Evolutionary conservation across 2,797 vertebrate genomes (phyloP), one percentile per base, ranked within the genome.

Genomic region (Anguilla anguilla): DNA sequence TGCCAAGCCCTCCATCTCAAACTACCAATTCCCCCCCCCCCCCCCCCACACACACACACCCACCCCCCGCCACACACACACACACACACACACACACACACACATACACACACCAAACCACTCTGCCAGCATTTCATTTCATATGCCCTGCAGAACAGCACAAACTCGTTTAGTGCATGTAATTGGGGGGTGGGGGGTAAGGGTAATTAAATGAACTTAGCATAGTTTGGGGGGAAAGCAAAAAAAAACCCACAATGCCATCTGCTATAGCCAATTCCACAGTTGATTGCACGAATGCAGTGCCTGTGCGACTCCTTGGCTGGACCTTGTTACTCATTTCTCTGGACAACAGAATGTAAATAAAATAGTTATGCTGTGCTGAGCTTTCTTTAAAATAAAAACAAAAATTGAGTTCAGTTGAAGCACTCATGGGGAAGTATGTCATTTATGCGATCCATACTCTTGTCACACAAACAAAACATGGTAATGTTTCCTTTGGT

Each of bases 131-230:
- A 53, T 64, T 72, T 81, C 85, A 86, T 81, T 31, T 87, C n/a
- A 7, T 15, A 39, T 10, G 74, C 72, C 25, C 72, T 53, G 39
- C 51, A 46, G 57, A 57, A 51, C 17, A 11, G 3, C 85, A 61
- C 83, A 74, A 28, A 31, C 39, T 46, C 49, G n/a, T 83, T 86
- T 77, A 84, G 82, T 39, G 64, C 51, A 57, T 86, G 85, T 72
- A 88, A 86, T 86, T 84, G 81, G 72, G 83, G 72, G 46, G 39
- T 39, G 39, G 39, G 39, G 39, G 39, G 39, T 39, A 2, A 39
- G 25, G 25, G 28, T 82, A 86, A 77, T 86, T 86, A 86, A 88
- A 88, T 84, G 51, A 57, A 84, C 59, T 83, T 85, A 55, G 64
- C 49, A 83, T 83, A 49, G 79, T 69, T 39, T 59, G 77, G 57